These are phyloP conservation scores for Enteromius treurensis DNA, from an alignment of 2,797 vertebrate genomes.

Conservation along the genomic window DNA sequence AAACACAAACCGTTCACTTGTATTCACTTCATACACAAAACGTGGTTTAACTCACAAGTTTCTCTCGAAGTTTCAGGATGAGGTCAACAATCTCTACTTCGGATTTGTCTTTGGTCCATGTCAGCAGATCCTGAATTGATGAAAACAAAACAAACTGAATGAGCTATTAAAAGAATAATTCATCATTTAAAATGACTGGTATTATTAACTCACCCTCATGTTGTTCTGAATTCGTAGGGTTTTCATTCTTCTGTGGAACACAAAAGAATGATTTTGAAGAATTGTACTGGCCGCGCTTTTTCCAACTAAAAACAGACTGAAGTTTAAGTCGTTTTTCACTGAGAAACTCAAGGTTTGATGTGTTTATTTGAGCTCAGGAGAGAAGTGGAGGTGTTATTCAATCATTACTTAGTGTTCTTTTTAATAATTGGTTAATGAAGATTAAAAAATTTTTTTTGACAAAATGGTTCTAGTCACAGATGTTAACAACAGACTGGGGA, in stretches of 20 bases:
- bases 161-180: background rate
- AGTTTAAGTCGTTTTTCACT: background rate
- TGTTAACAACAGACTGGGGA: background rate
- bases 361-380: background rate
- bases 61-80: constrained; percentile 90
- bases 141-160: background rate
- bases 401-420: background rate
- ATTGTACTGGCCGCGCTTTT: background rate
- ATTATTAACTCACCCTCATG: constrained; percentile 11
- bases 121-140: constrained; percentile 80
- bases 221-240: background rate
- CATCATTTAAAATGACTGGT: background rate
- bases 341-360: background rate
- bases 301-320: constrained; percentile 13
- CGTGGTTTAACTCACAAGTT: constrained; percentile 79
- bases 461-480: background rate
- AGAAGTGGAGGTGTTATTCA: background rate
- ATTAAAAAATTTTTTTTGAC: background rate
- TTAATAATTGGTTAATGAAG: background rate
- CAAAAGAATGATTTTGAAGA: constrained; percentile 36
- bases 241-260: constrained; percentile 28
- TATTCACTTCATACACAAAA: background rate
- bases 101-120: constrained; percentile 92
- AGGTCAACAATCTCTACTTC: constrained; percentile 94
- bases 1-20: background rate